These are phyloP conservation scores for Zhuqinia jingwanae DNA, from an alignment of 2,888 invertebrate genomes.

Conservation along the genomic window DNA sequence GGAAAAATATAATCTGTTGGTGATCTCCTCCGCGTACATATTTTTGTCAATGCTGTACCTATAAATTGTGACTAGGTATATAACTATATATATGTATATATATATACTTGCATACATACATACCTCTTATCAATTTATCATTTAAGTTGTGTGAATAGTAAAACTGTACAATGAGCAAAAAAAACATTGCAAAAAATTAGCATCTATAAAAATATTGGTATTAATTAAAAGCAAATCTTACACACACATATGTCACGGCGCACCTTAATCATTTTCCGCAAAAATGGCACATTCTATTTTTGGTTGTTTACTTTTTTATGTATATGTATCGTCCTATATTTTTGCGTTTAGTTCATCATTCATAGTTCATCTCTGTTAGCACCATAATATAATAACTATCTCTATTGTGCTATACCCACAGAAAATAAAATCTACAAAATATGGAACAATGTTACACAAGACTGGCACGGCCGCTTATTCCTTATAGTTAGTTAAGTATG, in stretches of 20 bases:
- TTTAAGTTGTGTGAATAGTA: too few species aligned
- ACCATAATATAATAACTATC: neutral
- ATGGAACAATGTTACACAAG: slow-evolving; percentile 48
- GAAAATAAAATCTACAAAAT: neutral
- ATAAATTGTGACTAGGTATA: too few species aligned
- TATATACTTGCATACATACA: too few species aligned
- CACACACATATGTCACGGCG: too few species aligned
- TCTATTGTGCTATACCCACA: neutral
- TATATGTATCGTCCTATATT: too few species aligned
- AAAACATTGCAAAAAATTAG: neutral
- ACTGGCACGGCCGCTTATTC: too few species aligned
- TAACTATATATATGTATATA: too few species aligned
- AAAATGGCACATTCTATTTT: slow-evolving; percentile 30
- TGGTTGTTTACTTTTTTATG: neutral
- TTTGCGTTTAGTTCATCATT: neutral
- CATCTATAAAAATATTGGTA: neutral
- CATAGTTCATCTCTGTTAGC: neutral
- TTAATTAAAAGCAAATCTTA: slow-evolving; percentile 3
- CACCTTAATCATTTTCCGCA: slow-evolving; percentile 40
- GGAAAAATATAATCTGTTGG: too few species aligned
- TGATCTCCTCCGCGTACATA: too few species aligned
- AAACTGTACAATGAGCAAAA: neutral
- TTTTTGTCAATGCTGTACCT: too few species aligned
- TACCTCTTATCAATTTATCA: too few species aligned
- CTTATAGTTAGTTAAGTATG: too few species aligned